Conservation (phyloP, 2,888 invertebrate species). For the Pollenia angustigena region DNA sequence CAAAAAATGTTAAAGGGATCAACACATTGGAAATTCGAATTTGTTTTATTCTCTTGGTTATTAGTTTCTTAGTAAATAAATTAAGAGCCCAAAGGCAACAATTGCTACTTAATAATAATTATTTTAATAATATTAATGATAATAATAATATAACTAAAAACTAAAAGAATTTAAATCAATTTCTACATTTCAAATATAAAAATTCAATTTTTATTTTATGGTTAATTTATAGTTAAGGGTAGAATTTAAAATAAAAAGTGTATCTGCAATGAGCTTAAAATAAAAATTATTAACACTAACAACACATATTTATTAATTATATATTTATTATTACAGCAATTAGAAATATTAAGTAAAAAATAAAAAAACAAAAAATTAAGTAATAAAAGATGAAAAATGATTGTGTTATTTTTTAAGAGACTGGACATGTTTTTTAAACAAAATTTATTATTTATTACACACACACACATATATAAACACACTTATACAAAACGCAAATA, state of each 20-base stretch:
- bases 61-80: slow-evolving; percentile 19
- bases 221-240: slow-evolving; percentile 61
- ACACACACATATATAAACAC: slow-evolving; percentile 9
- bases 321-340: slow-evolving; percentile 58
- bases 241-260: slow-evolving; percentile 66
- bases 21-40: slow-evolving; percentile 65
- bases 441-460: slow-evolving; percentile 36
- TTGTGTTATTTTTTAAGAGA: slow-evolving; percentile 72
- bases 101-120: slow-evolving; percentile 28
- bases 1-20: slow-evolving; percentile 64
- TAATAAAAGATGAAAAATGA: background rate
- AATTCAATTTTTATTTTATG: slow-evolving; percentile 31
- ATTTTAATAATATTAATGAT: no score
- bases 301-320: slow-evolving; percentile 55
- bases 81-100: slow-evolving; percentile 16
- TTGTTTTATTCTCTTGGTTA: slow-evolving; percentile 54
- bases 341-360: slow-evolving; percentile 51
- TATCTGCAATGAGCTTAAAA: slow-evolving; percentile 76
- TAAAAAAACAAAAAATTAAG: slow-evolving; percentile 25
- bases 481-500: slow-evolving; percentile 14
- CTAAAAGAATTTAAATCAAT: slow-evolving; percentile 66
- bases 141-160: slow-evolving; percentile 23
- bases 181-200: slow-evolving; percentile 63
- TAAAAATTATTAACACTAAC: slow-evolving; percentile 57
- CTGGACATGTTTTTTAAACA: slow-evolving; percentile 59